Evolutionary conservation across 2,113 vertebrate genomes (phyloP).

Genomic region (Rhinichthys klamathensis): DNA sequence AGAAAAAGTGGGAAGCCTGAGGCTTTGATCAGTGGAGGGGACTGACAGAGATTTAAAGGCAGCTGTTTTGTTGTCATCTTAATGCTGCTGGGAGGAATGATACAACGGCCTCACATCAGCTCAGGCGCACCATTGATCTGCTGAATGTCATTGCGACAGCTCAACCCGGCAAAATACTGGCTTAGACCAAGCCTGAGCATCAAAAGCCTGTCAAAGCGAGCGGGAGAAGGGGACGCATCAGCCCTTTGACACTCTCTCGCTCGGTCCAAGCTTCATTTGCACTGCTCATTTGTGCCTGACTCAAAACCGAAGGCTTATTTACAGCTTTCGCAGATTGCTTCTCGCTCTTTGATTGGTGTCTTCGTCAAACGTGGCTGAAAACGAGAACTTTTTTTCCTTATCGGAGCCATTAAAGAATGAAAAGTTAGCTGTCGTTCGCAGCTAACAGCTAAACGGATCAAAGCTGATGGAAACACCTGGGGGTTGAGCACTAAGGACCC

Average conservation of each 20-base stretch:
- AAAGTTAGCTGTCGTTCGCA: background rate
- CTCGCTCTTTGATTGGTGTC: constrained; percentile 29
- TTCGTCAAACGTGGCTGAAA: constrained; percentile 1
- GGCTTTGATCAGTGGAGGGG: constrained; percentile 56
- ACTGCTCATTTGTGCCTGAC: constrained; percentile 12
- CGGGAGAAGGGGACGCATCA: constrained; percentile 1
- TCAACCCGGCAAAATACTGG: constrained; percentile 44
- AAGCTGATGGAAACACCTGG: constrained; percentile 32
- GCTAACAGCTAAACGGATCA: constrained; percentile 23
- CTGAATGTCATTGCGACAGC: constrained; percentile 41
- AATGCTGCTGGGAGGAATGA: constrained; percentile 34
- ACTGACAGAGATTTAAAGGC: constrained; percentile 53
- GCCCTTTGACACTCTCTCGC: background rate
- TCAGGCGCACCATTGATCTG: constrained; percentile 49
- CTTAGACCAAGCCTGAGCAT: constrained; percentile 31
- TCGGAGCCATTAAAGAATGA: background rate
- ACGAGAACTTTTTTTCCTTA: background rate
- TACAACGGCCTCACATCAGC: constrained; percentile 45
- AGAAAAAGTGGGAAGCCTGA: constrained; percentile 32
- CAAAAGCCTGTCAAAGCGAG: constrained; percentile 15
- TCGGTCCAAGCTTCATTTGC: constrained; percentile 7
- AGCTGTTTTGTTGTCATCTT: constrained; percentile 44
- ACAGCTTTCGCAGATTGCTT: constrained; percentile 8
- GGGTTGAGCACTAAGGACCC: background rate
- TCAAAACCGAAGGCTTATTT: constrained; percentile 37